These are phyloP conservation scores for Vireo griseus DNA, from an alignment of 2,797 vertebrate genomes.

Conservation along the genomic window DNA sequence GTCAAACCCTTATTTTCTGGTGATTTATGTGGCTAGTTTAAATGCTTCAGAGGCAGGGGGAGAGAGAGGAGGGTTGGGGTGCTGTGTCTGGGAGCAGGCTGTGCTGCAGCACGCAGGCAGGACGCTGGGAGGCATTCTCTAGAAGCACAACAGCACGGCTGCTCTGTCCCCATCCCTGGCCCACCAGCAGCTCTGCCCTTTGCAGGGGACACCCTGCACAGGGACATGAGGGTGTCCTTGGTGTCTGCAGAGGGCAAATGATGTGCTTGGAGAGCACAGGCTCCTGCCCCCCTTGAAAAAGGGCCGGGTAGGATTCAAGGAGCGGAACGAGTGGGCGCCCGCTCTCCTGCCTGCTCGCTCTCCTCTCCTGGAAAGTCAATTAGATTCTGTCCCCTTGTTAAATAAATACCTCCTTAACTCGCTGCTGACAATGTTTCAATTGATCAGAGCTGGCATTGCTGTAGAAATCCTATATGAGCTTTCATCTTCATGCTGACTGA, in stretches of 20 bases:
- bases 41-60: not conserved
- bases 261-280: fast-evolving
- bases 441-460: conserved; percentile 17
- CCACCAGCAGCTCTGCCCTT: not conserved
- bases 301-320: not conserved
- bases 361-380: not conserved
- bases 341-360: not conserved
- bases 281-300: not conserved
- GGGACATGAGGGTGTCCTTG: not conserved
- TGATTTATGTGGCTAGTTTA: not conserved
- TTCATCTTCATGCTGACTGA: not conserved
- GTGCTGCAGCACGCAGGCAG: not conserved
- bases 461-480: not conserved
- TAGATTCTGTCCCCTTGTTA: conserved; percentile 7
- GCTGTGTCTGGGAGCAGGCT: not conserved
- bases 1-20: conserved; percentile 20
- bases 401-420: conserved; percentile 23
- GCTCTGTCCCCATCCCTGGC: no score
- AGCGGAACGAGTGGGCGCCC: not conserved
- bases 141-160: not conserved
- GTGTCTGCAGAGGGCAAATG: not conserved
- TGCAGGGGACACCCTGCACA: not conserved
- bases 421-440: not conserved
- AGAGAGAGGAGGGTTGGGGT: not conserved
- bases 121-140: not conserved